Evolutionary conservation across 2,797 vertebrate species (phyloP).

Genomic region (Carapus acus): DNA sequence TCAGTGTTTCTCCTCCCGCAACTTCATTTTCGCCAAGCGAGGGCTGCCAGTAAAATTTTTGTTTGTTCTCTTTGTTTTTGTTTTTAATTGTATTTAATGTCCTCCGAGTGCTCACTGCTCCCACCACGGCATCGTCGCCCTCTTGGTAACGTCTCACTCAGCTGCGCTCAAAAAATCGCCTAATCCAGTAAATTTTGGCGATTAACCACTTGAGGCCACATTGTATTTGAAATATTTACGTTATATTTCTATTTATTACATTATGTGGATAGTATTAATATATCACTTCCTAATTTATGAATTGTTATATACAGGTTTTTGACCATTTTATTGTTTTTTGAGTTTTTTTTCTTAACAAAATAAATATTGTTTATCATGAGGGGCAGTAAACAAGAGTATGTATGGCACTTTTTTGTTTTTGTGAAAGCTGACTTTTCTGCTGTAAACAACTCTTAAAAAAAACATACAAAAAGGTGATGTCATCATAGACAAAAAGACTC

Average conservation of each 20-base stretch:
- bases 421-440: conserved; percentile 48
- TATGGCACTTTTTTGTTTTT: conserved; percentile 38
- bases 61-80: conserved; percentile 3
- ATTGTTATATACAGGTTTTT: conserved; percentile 42
- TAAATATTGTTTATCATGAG: conserved; percentile 28
- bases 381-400: conserved; percentile 37
- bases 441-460: conserved; percentile 36
- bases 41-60: conserved; percentile 2
- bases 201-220: conserved; percentile 35
- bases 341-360: conserved; percentile 40
- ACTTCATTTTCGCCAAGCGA: conserved; percentile 4
- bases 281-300: conserved; percentile 57
- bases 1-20: conserved; percentile 26
- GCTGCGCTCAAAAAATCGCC: conserved; percentile 36
- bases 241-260: conserved; percentile 70
- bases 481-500: conserved; percentile 32
- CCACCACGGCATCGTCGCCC: conserved; percentile 5
- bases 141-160: conserved; percentile 21
- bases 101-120: conserved; percentile 15
- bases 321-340: conserved; percentile 36
- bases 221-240: conserved; percentile 63
- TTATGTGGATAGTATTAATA: conserved; percentile 62
- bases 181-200: conserved; percentile 24
- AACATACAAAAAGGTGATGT: conserved; percentile 21
- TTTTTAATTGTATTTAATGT: conserved; percentile 9